Conservation (phyloP, 1,140 invertebrate species). For the Drosophila sturtevanti region DNA sequence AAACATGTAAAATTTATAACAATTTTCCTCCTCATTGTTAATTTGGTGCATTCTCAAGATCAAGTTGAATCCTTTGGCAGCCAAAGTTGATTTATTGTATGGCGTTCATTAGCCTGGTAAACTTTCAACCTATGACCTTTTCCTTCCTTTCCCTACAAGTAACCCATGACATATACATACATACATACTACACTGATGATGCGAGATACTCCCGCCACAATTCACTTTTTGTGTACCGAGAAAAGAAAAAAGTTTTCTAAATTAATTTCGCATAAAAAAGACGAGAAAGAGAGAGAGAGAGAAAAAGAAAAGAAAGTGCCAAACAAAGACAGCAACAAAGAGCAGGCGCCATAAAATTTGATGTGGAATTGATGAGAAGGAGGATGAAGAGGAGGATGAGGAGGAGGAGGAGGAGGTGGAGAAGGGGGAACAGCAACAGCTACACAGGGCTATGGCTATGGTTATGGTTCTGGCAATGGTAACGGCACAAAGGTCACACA, state of each 20-base stretch:
- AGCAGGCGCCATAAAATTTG: constrained; percentile 56
- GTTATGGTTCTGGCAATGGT: no score
- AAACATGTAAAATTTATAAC: no score
- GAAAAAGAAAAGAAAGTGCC: constrained; percentile 31
- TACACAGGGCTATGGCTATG: background rate
- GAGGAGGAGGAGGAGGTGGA: no score
- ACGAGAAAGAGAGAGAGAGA: no score
- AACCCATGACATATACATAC: constrained; percentile 21
- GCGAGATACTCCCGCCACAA: constrained; percentile 5
- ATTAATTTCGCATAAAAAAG: constrained; percentile 71
- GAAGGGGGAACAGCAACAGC: constrained; percentile 22
- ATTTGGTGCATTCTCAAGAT: background rate
- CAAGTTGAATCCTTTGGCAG: background rate
- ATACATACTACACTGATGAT: constrained; percentile 19
- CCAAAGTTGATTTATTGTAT: background rate
- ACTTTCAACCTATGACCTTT: constrained; percentile 34
- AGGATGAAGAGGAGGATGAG: background rate
- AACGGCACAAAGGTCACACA: constrained; percentile 64
- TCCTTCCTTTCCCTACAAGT: background rate
- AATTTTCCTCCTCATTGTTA: background rate
- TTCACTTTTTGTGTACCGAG: constrained; percentile 22
- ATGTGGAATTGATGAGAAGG: constrained; percentile 24
- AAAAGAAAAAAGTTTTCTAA: constrained; percentile 60
- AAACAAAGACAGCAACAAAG: constrained; percentile 43
- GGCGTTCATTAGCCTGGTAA: constrained; percentile 1